Base-by-base conservation (phyloP, 23 tunicate species). In the Trididemnum clinides region DNA sequence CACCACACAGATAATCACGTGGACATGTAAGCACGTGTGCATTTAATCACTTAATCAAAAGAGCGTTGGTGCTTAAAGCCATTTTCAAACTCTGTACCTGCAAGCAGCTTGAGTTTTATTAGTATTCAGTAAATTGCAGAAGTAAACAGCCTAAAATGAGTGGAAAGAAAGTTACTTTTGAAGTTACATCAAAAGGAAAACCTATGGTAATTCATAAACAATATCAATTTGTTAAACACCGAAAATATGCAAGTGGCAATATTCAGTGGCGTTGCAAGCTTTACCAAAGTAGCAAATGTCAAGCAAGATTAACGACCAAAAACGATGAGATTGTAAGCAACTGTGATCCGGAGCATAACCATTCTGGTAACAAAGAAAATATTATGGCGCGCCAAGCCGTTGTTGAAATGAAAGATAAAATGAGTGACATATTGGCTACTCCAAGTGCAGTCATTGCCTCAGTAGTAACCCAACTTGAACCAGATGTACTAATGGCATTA, bases 361-460 rank as follows among this genome's bases (percentile, higher is more conserved):
- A 51, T 51, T 51, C 36, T 50, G 83, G 83, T 50, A 51, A 51
- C 66, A 51, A 78, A 78, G 83, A 78, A 51, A 78, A 51, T 78
- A 78, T 78, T 78, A 51, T 78, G 66, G 83, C 83, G 83, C 83
- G 83, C 65, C 83, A 78, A 78, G 83, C 83, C 65, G 65, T 78
- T 51, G 83, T 51, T 78, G 83, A 78, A 78, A 78, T 51, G 83
- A 78, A 78, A 78, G 66, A 78, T 51, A 78, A 51, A 78, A 78
- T 78, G 83, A 51, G 65, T 50, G 83, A 50, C 26, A 35, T 51
- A 78, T 78, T 66, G 66, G 65, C 65, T 78, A 78, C 83, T 50
- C 65, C 66, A 78, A 78, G 65, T 28, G 66, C 83, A 78, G 65
- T 78, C 66, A 78, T 78, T 51, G 83, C 65, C 66, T 78, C 35